These are phyloP conservation scores for Struthio camelus DNA, from an alignment of 2,113 vertebrate species.

Conservation along the genomic window DNA sequence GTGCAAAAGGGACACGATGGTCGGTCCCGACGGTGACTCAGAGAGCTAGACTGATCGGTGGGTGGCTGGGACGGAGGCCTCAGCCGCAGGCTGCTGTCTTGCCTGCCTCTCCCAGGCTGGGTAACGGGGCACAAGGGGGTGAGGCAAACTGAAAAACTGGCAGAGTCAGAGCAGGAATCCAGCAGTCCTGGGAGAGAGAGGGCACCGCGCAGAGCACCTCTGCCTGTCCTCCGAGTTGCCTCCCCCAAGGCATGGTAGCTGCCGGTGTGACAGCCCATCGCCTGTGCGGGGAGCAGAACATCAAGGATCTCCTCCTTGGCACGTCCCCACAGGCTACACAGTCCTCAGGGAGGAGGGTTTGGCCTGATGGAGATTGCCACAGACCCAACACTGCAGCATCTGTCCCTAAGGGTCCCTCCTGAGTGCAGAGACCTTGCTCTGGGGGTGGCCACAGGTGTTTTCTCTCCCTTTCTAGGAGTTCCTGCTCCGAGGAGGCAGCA, in stretches of 20 bases:
- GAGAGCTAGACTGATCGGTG: no score
- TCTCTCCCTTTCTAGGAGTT: background rate
- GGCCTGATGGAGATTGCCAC: background rate
- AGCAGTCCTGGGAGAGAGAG: background rate
- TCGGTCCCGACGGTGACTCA: background rate
- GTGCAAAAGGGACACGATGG: background rate
- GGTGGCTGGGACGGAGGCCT: no score
- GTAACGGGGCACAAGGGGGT: background rate
- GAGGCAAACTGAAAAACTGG: background rate
- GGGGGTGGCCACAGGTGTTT: background rate
- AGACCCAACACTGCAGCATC: background rate
- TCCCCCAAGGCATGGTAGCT: background rate
- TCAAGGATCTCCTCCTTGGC: background rate
- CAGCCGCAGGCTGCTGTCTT: background rate
- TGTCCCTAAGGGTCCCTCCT: background rate
- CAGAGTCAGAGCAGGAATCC: background rate
- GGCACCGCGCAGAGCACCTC: background rate
- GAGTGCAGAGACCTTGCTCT: accelerated
- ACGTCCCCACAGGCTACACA: background rate
- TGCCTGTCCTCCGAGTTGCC: background rate
- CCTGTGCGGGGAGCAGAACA: background rate
- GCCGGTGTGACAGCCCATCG: background rate
- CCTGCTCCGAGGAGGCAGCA: background rate
- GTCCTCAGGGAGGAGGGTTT: background rate
- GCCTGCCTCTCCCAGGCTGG: background rate